These are phyloP conservation scores for Hassar affinis DNA, from an alignment of 2,113 vertebrate genomes.

Conservation along the genomic window DNA sequence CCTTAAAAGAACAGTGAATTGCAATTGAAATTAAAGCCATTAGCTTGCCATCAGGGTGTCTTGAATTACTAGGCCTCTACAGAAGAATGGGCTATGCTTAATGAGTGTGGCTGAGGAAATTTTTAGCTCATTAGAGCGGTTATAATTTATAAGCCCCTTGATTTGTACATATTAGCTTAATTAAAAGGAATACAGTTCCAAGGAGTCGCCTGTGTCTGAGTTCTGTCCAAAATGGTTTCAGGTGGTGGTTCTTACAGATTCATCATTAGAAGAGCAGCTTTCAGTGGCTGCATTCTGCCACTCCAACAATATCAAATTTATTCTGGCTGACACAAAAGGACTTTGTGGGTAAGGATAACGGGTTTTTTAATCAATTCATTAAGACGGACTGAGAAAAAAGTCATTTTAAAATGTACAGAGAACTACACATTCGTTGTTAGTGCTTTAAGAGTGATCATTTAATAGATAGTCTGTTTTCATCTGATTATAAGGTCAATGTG, in stretches of 20 bases:
- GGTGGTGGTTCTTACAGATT: conserved; percentile 87
- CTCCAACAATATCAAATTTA: conserved; percentile 68
- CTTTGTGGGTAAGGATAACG: conserved; percentile 80
- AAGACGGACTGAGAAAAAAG: no score
- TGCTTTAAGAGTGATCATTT: neutral
- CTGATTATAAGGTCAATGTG: neutral
- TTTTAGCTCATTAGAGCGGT: neutral
- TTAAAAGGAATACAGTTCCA: no score
- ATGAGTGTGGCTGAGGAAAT: neutral
- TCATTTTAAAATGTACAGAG: neutral
- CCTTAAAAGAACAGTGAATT: neutral
- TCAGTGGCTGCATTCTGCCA: conserved; percentile 77
- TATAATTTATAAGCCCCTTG: neutral
- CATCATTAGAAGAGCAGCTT: conserved; percentile 81
- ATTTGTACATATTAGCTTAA: neutral
- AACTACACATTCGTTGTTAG: neutral
- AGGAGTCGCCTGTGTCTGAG: neutral
- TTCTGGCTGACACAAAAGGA: conserved; percentile 81
- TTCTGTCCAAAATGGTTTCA: conserved; percentile 48
- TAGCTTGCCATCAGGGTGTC: neutral
- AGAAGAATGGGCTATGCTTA: neutral
- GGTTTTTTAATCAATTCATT: no score
- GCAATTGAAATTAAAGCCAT: neutral
- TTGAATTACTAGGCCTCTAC: neutral
- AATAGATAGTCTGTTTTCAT: neutral